phyloP scores from a whole-genome alignment of 2,797 vertebrate species.

The Alfaro cultratus region DNA sequence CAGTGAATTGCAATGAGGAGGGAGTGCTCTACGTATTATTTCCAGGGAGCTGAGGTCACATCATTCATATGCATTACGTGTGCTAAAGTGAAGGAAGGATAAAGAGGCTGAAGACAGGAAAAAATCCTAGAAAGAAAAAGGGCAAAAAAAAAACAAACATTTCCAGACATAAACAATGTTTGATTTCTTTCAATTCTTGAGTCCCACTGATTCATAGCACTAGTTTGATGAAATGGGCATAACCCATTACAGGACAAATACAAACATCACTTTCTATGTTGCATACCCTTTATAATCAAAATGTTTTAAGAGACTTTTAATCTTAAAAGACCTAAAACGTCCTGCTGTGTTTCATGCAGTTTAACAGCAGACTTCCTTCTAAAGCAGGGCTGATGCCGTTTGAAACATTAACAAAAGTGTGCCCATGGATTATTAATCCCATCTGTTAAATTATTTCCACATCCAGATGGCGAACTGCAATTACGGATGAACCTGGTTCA shows the following conservation, averaged over 20 bases:
- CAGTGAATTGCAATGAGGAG: not conserved
- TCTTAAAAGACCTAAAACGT: not conserved
- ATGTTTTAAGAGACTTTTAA: not conserved
- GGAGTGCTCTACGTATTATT: conserved; percentile 1
- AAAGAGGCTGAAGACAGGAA: conserved; percentile 6
- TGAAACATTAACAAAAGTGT: not conserved
- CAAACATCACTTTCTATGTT: not conserved
- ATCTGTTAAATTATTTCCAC: conserved; percentile 7
- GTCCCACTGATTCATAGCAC: not conserved
- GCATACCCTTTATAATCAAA: not conserved
- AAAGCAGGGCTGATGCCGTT: not conserved
- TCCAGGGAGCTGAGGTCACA: not conserved
- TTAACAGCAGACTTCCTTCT: not conserved
- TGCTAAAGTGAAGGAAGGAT: conserved; percentile 1
- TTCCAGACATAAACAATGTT: not conserved
- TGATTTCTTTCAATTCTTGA: not conserved
- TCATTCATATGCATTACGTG: conserved; percentile 1
- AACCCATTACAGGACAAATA: not conserved
- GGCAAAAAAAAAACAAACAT: not conserved
- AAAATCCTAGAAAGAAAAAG: not conserved
- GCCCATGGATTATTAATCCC: conserved; percentile 8
- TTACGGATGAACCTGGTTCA: not conserved
- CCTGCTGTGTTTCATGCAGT: not conserved
- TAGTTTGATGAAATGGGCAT: not conserved
- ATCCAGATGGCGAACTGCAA: not conserved